Base-by-base conservation (phyloP, 1,140 invertebrate species). In the Cheumatopsyche charites region DNA sequence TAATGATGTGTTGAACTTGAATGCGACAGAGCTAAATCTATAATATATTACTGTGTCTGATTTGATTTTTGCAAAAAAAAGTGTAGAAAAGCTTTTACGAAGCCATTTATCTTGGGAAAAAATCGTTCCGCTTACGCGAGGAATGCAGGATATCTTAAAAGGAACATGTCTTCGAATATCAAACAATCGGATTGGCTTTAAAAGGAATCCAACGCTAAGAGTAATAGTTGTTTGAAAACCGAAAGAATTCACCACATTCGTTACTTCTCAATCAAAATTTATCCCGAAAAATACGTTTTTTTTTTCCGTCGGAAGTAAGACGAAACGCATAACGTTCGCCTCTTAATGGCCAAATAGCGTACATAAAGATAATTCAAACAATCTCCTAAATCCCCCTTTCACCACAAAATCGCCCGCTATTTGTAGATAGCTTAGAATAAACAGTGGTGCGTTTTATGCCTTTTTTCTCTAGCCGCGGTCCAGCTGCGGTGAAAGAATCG, bases 201-300 rank as follows among this genome's bases (percentile, higher is more conserved):
- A 9, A 12, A 21, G 66, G 73, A 74, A 74, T 74, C 73, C 47
- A n/a, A 42, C 15, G 23, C 36, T 55, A 74, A 74, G 73, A 74
- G 68, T 74, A 62, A 74, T 74, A 71, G 73, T 71, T 71, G n/a
- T 47, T 13, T 2, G 71, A 74, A 68, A 74, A 71, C 71, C 68
- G 65, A 11, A 25, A 68, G 73, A 74, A 74, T 74, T 36, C 29
- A 36, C 29, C 29, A 36, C 29, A 36, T 36, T 36, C 29, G 29
- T 36, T 36, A 36, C 29, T 4, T 36, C 9, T 36, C 29, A 36
- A 36, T 36, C 29, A 36, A 36, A 36, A 36, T 36, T 6, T 4
- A 26, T 61, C 3, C 19, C 21, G 3, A 11, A 26, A 61, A 26
- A 6, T 19, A 19, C 6, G 25, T 6, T 9, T 21, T 25, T 61